Base-by-base conservation (phyloP, 2,888 invertebrate species). In the Colostygia pectinataria region DNA sequence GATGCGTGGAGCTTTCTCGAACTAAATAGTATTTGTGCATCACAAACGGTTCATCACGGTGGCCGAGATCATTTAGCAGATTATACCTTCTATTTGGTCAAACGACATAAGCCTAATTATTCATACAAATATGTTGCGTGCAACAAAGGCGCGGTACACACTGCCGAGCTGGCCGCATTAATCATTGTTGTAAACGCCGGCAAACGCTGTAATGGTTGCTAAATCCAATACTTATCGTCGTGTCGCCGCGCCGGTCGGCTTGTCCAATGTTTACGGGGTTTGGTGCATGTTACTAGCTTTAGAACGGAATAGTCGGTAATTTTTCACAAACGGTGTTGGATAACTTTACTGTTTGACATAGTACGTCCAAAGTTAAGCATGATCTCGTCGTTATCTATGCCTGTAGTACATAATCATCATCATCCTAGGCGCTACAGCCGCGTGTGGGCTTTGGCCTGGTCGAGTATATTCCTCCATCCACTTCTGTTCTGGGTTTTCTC, bases 161-260 rank as follows among this genome's bases (percentile, higher is more conserved):
- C 61, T 47, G 46, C 44, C 46, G 45, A 36, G 37, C 39, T 48
- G 39, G 34, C 32, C 37, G 60, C 74, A 80, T 86, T 83, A 81
- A 83, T 85, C 83, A 83, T 76, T 71, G 66, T 76, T 71, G 66
- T 69, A 65, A 75, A 69, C 68, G 71, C 65, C 69, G 68, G 67
- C 71, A 72, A 76, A 71, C 73, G 68, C 66, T 68, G 72, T 76
- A 80, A 78, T 79, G 74, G 75, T 66, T 64, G 74, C 74, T 79
- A 80, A 83, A 83, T 81, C 77, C 76, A 73, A 74, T 81, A 77
- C 79, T 82, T 81, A 80, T 74, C 79, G 74, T 61, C 55, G 61
- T 61, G 61, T 18, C 33, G 28, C 6, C 25, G 31, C 31, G 12
- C 15, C 61, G 62, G 63, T 61, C 68, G 61, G 68, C 59, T 76